A percentile compares a stretch with the other conserved stretches of the same genome.
phyloP scores from a whole-genome alignment of 2,888 invertebrate species.

The Xiphydria camelus region DNA sequence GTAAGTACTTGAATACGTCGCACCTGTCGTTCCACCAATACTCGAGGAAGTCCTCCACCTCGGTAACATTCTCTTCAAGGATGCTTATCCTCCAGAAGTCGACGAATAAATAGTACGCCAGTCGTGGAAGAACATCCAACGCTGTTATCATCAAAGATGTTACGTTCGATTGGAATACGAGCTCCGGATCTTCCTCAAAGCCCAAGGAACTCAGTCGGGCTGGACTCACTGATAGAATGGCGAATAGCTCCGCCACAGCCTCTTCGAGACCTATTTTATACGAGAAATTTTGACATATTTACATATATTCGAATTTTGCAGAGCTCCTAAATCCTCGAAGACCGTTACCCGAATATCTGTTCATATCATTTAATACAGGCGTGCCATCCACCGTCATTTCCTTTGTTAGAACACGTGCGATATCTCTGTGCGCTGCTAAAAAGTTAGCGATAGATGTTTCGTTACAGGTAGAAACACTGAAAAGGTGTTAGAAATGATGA shows the following conservation, averaged over 20 bases:
- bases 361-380: conserved; percentile 41
- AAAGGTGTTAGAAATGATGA: too few species aligned
- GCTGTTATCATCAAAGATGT: conserved; percentile 47
- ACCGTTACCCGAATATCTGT: conserved; percentile 49
- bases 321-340: too few species aligned
- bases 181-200: conserved; percentile 30
- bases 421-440: conserved; percentile 43
- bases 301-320: too few species aligned
- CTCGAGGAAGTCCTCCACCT: conserved; percentile 29
- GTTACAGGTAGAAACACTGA: conserved; percentile 45
- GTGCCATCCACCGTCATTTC: conserved; percentile 38
- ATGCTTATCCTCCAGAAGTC: conserved; percentile 49
- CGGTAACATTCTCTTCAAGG: conserved; percentile 30
- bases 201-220: conserved; percentile 38
- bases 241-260: conserved; percentile 44
- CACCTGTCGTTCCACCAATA: conserved; percentile 51
- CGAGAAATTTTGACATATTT: too few species aligned
- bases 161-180: conserved; percentile 33
- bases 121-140: conserved; percentile 45
- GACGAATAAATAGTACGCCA: conserved; percentile 46
- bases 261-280: conserved; percentile 42
- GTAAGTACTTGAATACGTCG: too few species aligned
- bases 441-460: conserved; percentile 45
- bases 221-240: conserved; percentile 45
- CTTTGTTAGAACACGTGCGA: conserved; percentile 40